These are phyloP conservation scores for Pterostichus niger DNA, from an alignment of 2,888 invertebrate genomes.

Conservation along the genomic window DNA sequence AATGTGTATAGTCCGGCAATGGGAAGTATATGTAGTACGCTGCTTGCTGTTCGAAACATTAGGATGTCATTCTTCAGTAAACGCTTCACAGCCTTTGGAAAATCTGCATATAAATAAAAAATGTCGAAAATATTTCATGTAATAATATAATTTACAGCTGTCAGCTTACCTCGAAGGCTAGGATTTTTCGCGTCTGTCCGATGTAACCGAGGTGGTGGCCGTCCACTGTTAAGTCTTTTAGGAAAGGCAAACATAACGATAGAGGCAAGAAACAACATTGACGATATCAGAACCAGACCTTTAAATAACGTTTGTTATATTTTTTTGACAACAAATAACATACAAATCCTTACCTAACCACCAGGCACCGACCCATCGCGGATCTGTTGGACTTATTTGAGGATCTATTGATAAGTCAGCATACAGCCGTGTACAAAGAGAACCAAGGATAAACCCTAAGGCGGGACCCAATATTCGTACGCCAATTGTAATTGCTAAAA, in stretches of 20 bases:
- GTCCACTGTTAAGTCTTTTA: constrained; percentile 82
- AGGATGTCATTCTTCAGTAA: constrained; percentile 93
- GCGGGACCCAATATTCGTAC: constrained; percentile 95
- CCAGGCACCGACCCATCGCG: constrained; percentile 98
- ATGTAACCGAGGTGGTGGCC: constrained; percentile 75
- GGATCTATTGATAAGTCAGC: constrained; percentile 88
- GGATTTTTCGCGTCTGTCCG: constrained; percentile 76
- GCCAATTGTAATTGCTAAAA: constrained; percentile 93
- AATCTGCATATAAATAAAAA: constrained; percentile 79
- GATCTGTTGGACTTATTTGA: constrained; percentile 88
- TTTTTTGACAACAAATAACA: constrained; percentile 7
- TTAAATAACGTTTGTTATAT: constrained; percentile 71
- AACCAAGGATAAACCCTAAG: constrained; percentile 93
- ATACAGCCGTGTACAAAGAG: constrained; percentile 92
- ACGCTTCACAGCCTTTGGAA: constrained; percentile 88
- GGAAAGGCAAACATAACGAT: constrained; percentile 96
- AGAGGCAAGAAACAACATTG: constrained; percentile 89
- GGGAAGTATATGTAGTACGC: constrained; percentile 93
- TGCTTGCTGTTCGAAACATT: constrained; percentile 94
- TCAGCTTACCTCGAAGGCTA: constrained; percentile 76
- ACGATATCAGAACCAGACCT: constrained; percentile 92
- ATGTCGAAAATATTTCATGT: constrained; percentile 42
- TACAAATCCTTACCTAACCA: constrained; percentile 87
- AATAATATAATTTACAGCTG: constrained; percentile 58
- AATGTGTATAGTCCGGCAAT: constrained; percentile 96